Conservation (phyloP, 2,797 vertebrate species). For the Sparus aurata region DNA sequence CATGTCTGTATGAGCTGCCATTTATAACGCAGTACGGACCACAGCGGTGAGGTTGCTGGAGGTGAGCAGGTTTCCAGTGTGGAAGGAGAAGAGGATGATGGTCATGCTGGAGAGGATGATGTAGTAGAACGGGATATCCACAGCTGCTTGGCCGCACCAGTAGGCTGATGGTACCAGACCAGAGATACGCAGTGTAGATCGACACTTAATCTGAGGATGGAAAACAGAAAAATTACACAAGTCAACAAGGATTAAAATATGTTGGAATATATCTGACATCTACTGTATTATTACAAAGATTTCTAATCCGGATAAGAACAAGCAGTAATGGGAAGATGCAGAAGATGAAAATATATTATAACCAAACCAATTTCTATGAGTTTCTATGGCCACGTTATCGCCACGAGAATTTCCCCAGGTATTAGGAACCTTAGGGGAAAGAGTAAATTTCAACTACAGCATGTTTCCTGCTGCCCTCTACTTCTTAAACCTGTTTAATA, state of each 20-base stretch:
- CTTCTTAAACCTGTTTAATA: not conserved
- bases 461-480: slow-evolving; percentile 1
- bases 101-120: slow-evolving; percentile 84
- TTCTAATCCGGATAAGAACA: too few relatives aligned
- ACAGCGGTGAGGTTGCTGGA: slow-evolving; percentile 80
- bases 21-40: slow-evolving; percentile 69
- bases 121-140: slow-evolving; percentile 90
- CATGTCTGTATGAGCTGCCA: too few relatives aligned
- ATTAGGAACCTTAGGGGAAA: too few relatives aligned
- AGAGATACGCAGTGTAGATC: slow-evolving; percentile 88
- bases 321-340: not conserved
- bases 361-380: not conserved
- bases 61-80: slow-evolving; percentile 82
- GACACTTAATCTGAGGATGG: slow-evolving; percentile 86
- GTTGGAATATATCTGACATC: not conserved
- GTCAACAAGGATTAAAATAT: not conserved
- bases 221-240: not conserved
- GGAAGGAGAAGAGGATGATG: slow-evolving; percentile 84
- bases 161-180: slow-evolving; percentile 94
- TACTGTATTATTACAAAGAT: not conserved
- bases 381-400: too few relatives aligned
- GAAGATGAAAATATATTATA: too few relatives aligned
- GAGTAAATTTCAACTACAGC: too few relatives aligned
- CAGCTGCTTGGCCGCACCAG: slow-evolving; percentile 93
- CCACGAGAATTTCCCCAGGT: too few relatives aligned